Base-by-base conservation (phyloP, 2,797 vertebrate genomes). In the Microhierax caerulescens region DNA sequence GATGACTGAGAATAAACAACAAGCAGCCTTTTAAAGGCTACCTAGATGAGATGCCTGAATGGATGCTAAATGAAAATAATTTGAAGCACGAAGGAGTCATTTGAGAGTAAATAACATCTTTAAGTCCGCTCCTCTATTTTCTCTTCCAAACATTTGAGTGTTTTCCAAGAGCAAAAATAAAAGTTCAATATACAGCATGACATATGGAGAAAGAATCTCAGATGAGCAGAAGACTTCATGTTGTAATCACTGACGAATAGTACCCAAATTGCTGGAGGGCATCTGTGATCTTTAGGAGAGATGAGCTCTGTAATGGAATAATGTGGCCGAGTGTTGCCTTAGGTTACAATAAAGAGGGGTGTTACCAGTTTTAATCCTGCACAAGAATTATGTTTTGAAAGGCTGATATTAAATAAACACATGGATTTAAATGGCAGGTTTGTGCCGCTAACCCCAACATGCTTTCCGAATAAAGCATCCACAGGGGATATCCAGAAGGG, bases 261-360 rank as follows among this genome's bases (percentile, higher is more conserved):
- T 41, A 56, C 53, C 25, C 72, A 50, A 47, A 82, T 57, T 70
- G 51, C 81, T 90, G 51, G 30, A 92, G 64, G 81, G 75, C 39
- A 92, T 5, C 53, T 67, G 43, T 80, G 87, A 91, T 85, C 70
- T 83, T 94, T 56, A 50, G 59, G 78, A 79, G 56, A 87, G 74
- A 79, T 61, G 20, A 92, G 22, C 28, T 91, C 74, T 53, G 56
- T 68, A 69, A 85, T 68, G 68, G 68, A 85, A 92, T 79, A 43
- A 73, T 61, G 51, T 75, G 77, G 32, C 32, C 76, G 67, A 76
- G 47, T 48, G 76, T 34, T 90, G 83, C 63, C 74, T 51, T 61
- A 51, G 70, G 77, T 79, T 65, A n/a, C 65, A 73, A 7, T 24
- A 61, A 83, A 75, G 43, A 90, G 14, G 22, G 18, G 18, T 43